A percentile compares a stretch with the other conserved stretches of the same genome.
phyloP scores from a whole-genome alignment of 1,140 invertebrate genomes.

The Drosophila saltans region DNA sequence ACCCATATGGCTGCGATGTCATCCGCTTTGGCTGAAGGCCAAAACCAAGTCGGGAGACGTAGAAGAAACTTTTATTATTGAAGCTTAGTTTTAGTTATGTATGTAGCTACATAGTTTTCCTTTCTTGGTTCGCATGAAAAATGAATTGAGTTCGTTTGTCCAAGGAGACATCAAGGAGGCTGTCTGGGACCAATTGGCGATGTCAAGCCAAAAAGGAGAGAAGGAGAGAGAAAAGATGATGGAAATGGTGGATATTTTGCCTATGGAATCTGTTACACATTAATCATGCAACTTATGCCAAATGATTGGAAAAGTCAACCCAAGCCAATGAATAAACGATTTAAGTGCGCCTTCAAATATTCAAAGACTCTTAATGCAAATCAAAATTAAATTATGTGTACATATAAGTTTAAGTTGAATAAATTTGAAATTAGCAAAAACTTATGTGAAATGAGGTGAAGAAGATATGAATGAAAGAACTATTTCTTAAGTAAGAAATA shows the following conservation, averaged over 20 bases:
- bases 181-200: conserved; percentile 18
- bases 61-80: conserved; percentile 51
- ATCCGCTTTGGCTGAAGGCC: conserved; percentile 39
- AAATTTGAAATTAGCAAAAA: too few relatives aligned
- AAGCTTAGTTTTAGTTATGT: conserved; percentile 59
- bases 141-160: conserved; percentile 37
- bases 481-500: too few relatives aligned
- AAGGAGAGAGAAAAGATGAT: conserved; percentile 22
- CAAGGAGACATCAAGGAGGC: conserved; percentile 17
- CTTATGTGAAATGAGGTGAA: too few relatives aligned
- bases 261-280: conserved; percentile 50
- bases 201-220: conserved; percentile 48
- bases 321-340: conserved; percentile 1
- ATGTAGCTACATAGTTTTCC: conserved; percentile 41
- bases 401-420: background rate
- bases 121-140: conserved; percentile 56
- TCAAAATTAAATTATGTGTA: background rate
- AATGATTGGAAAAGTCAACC: conserved; percentile 56
- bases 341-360: background rate
- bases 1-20: conserved; percentile 72
- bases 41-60: background rate
- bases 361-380: background rate
- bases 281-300: conserved; percentile 70
- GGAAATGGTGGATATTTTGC: background rate
- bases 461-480: too few relatives aligned